Evolutionary conservation across 2,888 invertebrate genomes (phyloP), one percentile per base, ranked within the genome.

Genomic region (Protodeltote pygarga): DNA sequence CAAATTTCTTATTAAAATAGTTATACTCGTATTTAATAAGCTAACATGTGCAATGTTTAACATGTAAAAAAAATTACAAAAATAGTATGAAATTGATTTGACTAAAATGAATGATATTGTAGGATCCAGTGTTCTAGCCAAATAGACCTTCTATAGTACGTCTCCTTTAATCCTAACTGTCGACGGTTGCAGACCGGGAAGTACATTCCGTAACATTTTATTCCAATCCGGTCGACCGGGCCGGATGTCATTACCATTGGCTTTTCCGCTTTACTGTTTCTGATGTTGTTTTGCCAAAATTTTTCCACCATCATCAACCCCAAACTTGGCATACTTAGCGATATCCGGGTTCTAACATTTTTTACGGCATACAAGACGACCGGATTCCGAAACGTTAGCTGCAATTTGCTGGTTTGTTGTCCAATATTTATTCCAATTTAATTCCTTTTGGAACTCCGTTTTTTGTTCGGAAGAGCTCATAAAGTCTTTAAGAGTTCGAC

Each of bases 201-300:
- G 49, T 62, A 67, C 67, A 65, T 68, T 72, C 66, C 61, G 69
- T 64, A 52, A 68, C 69, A 57, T 65, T 72, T 72, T 69, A 73
- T 62, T 62, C 42, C 59, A 55, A 65, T 72, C 74, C 77, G 70
- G 71, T 65, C 51, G 61, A 54, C 48, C 60, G 58, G 27, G 19
- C 61, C 69, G 65, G 66, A 70, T 68, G 68, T 72, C 74, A 62
- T 77, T 72, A 74, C 61, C 67, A 64, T 58, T 37, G 51, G 21
- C 41, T 70, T 65, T 73, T 69, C 66, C 68, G 51, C 44, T 62
- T 64, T 65, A 60, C 71, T 65, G 69, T 61, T 60, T 46, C 50
- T 59, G 51, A 55, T 62, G 53, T 62, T 70, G 58, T 71, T 69
- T 58, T 54, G 47, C 37, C 23, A 40, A 64, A 64, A 65, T 53